Base-by-base conservation (phyloP, 2,113 vertebrate species). In the Marmota monax region DNA sequence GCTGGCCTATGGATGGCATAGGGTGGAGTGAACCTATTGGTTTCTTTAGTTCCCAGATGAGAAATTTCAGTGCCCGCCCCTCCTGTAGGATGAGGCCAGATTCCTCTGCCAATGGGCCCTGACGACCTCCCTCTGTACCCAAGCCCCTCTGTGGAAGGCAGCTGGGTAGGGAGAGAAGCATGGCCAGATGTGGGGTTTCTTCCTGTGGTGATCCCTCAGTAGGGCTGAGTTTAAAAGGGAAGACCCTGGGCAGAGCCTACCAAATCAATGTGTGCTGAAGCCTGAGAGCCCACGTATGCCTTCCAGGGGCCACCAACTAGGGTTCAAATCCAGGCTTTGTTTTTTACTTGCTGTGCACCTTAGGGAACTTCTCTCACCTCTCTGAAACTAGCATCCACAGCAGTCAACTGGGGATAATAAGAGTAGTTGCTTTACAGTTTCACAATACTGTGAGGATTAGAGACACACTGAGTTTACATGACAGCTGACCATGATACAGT, bases 291-390 rank as follows among this genome's bases (percentile, higher is more conserved):
- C 39, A 72, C 6, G 1, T 4, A 37, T 56, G 37, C 16, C 42
- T 90, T 77, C 72, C 7, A 39, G 53, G 32, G 63, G 32, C 34
- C 69, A n/a, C 23, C 5, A 42, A 27, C 69, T 61, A 45, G 67
- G 4, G 23, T 85, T 65, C 84, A 73, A 42, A 86, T 86, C 82
- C 56, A 74, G 32, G 69, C 32, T 73, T 73, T 39, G 39, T 29
- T 42, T 84, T 88, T 72, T 45, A 61, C 83, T 85, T 61, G 53
- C 88, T 91, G 51, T 77, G 37, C 72, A 73, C 39, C 73, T 94
- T 73, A 73, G 42, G 72, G 32, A 86, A 73, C 22, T 89, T 86
- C 48, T 65, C 4, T 53, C 86, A 61, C 91, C 48, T 92, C 90
- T 90, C 93, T 83, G 76, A 90, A 45, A 74, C 80, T 56, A 42